These are phyloP conservation scores for Clostera curtula DNA, from an alignment of 2,888 invertebrate species.

Conservation along the genomic window DNA sequence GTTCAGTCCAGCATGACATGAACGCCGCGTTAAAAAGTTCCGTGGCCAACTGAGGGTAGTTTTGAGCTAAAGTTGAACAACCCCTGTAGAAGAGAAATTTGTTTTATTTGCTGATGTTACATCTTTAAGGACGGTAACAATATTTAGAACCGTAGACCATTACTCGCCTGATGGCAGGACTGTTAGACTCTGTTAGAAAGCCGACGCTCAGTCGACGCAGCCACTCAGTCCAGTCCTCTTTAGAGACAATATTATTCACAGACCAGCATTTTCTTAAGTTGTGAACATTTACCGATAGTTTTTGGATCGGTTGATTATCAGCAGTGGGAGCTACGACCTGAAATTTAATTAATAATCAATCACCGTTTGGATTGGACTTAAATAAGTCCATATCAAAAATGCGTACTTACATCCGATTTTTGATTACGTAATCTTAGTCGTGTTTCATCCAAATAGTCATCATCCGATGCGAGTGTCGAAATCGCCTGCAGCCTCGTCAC, in stretches of 20 bases:
- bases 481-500: slow-evolving; percentile 83
- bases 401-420: slow-evolving; percentile 77
- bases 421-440: slow-evolving; percentile 80
- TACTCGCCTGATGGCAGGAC: slow-evolving; percentile 85
- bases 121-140: not conserved
- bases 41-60: slow-evolving; percentile 92
- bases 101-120: not conserved
- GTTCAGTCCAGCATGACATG: slow-evolving; percentile 98
- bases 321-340: slow-evolving; percentile 43
- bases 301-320: slow-evolving; percentile 80
- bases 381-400: not conserved
- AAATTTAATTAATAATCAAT: not conserved
- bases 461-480: slow-evolving; percentile 85
- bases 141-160: slow-evolving; percentile 11
- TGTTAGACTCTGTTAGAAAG: slow-evolving; percentile 94
- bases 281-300: slow-evolving; percentile 85
- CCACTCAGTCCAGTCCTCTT: slow-evolving; percentile 99
- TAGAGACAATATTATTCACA: slow-evolving; percentile 89
- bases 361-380: not conserved
- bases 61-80: slow-evolving; percentile 92
- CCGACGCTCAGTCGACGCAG: slow-evolving; percentile 91
- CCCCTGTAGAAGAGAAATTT: slow-evolving; percentile 71
- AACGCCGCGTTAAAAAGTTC: slow-evolving; percentile 99
- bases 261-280: slow-evolving; percentile 93
- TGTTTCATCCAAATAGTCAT: slow-evolving; percentile 79